Conservation (phyloP, 2,888 invertebrate species). For the Drosophila birchii region DNA sequence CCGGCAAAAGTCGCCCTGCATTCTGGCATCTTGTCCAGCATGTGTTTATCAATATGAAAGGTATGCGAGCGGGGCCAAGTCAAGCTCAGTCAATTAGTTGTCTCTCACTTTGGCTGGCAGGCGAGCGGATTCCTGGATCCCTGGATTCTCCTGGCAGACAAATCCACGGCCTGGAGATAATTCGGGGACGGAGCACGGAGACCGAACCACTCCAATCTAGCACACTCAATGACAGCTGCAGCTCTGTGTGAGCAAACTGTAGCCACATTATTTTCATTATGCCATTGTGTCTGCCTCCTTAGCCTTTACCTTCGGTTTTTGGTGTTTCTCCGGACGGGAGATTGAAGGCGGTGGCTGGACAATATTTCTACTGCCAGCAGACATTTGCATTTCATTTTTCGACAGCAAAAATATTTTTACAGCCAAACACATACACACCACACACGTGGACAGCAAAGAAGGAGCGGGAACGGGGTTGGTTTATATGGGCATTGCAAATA, state of each 20-base stretch:
- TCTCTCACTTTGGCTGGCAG: conserved; percentile 43
- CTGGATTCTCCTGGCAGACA: conserved; percentile 49
- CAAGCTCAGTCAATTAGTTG: conserved; percentile 53
- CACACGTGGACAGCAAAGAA: conserved; percentile 24
- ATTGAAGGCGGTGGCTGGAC: conserved; percentile 50
- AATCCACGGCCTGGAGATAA: conserved; percentile 54
- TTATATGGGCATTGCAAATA: conserved; percentile 62
- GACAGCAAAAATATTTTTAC: conserved; percentile 70
- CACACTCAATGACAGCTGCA: conserved; percentile 75
- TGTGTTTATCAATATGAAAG: conserved; percentile 65
- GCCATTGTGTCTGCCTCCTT: conserved; percentile 58
- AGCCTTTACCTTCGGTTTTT: conserved; percentile 48
- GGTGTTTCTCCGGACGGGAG: background rate
- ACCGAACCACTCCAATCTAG: conserved; percentile 47
- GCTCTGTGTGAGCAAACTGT: conserved; percentile 53
- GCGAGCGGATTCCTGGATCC: conserved; percentile 19
- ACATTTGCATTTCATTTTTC: conserved; percentile 78
- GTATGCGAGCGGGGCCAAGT: conserved; percentile 37
- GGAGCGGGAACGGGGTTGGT: conserved; percentile 4
- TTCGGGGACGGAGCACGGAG: conserved; percentile 2
- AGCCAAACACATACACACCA: conserved; percentile 25
- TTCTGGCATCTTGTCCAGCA: conserved; percentile 55
- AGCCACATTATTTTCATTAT: conserved; percentile 77
- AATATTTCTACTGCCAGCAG: conserved; percentile 61
- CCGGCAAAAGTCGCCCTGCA: conserved; percentile 5